phyloP scores from a whole-genome alignment of 2,888 invertebrate species.

The Spisula subtruncata region DNA sequence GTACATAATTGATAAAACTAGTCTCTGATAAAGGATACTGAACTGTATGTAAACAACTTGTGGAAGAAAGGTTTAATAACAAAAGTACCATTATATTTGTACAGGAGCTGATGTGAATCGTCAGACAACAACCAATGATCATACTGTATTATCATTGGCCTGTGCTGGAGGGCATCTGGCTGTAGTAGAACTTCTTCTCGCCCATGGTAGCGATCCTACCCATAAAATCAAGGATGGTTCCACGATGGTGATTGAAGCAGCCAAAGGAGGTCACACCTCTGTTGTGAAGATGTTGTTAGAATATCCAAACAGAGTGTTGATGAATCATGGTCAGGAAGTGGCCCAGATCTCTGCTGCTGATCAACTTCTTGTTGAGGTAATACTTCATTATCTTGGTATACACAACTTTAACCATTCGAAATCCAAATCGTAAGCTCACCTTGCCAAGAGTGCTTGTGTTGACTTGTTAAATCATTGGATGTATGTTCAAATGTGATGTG shows the following conservation, averaged over 20 bases:
- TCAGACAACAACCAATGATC: constrained; percentile 96
- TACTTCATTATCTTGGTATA: not conserved
- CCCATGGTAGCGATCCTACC: constrained; percentile 97
- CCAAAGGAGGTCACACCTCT: constrained; percentile 98
- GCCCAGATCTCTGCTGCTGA: constrained; percentile 76
- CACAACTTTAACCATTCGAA: too few relatives aligned
- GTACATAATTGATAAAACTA: too few relatives aligned
- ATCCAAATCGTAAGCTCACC: too few relatives aligned
- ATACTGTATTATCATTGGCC: constrained; percentile 98
- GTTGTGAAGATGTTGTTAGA: constrained; percentile 98
- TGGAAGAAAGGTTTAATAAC: too few relatives aligned
- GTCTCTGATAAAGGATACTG: too few relatives aligned
- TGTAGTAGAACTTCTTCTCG: constrained; percentile 96
- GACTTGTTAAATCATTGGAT: too few relatives aligned
- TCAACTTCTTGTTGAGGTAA: constrained; percentile 74
- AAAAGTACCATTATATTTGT: not conserved
- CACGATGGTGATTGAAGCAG: constrained; percentile 99
- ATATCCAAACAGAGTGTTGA: constrained; percentile 91
- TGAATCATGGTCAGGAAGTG: constrained; percentile 75
- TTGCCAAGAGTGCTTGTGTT: too few relatives aligned
- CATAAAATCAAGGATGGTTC: constrained; percentile 99
- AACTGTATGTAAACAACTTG: too few relatives aligned
- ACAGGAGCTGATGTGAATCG: constrained; percentile 92
- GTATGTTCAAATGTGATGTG: too few relatives aligned
- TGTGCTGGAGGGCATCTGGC: constrained; percentile 98